phyloP scores from a whole-genome alignment of 2,797 vertebrate species.

The Astyanax mexicanus region DNA sequence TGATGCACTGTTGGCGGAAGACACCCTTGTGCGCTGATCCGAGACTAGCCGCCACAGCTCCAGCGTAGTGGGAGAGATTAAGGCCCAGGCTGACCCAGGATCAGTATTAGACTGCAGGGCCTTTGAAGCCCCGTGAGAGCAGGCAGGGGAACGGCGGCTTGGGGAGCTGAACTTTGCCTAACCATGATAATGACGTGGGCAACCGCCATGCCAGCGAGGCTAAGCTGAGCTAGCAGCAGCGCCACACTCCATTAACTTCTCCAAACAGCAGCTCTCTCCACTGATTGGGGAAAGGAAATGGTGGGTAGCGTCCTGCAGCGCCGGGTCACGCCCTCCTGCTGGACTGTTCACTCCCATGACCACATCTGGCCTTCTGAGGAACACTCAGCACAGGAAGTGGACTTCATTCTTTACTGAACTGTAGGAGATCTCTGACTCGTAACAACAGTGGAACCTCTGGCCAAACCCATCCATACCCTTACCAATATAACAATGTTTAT shows the following conservation, averaged over 20 bases:
- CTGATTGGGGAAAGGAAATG: slow-evolving; percentile 22
- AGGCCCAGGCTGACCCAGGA: neutral
- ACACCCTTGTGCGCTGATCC: slow-evolving; percentile 3
- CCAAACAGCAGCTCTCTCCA: neutral
- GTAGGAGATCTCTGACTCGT: too few relatives aligned
- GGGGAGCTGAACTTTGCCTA: slow-evolving; percentile 8
- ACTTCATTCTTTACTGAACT: neutral
- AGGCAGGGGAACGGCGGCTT: neutral
- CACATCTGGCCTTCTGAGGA: neutral
- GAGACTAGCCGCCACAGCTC: neutral
- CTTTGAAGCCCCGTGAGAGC: slow-evolving; percentile 7
- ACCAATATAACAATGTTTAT: too few relatives aligned
- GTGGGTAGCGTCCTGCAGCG: neutral
- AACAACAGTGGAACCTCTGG: too few relatives aligned
- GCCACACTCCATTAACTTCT: neutral
- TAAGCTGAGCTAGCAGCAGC: neutral
- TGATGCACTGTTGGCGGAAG: slow-evolving; percentile 52
- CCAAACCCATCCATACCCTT: too few relatives aligned
- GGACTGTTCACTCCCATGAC: neutral
- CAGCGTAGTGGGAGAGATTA: neutral
- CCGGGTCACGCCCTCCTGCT: neutral
- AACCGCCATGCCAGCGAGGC: neutral
- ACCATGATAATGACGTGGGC: neutral
- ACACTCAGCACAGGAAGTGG: neutral
- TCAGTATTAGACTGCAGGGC: neutral